Evolutionary conservation across 2,797 vertebrate species (phyloP).

Genomic region (Sternarchorhynchus goeldii): DNA sequence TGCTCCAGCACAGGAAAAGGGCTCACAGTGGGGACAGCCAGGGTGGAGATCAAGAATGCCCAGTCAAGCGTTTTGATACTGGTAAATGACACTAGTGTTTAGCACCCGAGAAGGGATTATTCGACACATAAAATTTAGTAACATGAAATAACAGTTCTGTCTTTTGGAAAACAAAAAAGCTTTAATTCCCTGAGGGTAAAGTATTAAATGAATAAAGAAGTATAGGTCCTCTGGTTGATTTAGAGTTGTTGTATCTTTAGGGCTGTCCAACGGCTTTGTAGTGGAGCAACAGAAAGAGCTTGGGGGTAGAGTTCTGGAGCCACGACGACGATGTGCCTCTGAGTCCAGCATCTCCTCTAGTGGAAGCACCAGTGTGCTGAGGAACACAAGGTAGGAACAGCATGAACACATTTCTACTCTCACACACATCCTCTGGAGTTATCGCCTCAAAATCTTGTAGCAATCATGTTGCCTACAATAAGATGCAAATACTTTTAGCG

Average conservation of each 20-base stretch:
- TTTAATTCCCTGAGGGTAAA: neutral
- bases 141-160: too few relatives aligned
- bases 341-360: slow-evolving; percentile 97
- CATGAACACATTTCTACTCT: neutral
- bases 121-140: too few relatives aligned
- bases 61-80: slow-evolving; percentile 90
- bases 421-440: neutral
- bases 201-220: neutral
- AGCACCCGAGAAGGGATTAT: neutral
- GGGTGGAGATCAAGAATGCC: slow-evolving; percentile 81
- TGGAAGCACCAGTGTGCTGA: slow-evolving; percentile 73
- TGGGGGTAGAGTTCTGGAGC: slow-evolving; percentile 79
- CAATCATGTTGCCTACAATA: neutral
- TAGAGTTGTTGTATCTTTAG: slow-evolving; percentile 63
- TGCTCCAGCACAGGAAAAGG: slow-evolving; percentile 94
- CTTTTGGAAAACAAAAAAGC: too few relatives aligned
- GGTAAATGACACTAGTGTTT: slow-evolving; percentile 71
- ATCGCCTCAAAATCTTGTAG: neutral
- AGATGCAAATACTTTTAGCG: neutral
- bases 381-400: slow-evolving; percentile 36
- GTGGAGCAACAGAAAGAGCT: slow-evolving; percentile 74
- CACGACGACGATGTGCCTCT: slow-evolving; percentile 93
- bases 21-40: slow-evolving; percentile 86
- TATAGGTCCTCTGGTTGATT: neutral
- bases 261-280: slow-evolving; percentile 88